These are phyloP conservation scores for Hipparchia sbordonii DNA, from an alignment of 2,888 invertebrate genomes.

Conservation along the genomic window DNA sequence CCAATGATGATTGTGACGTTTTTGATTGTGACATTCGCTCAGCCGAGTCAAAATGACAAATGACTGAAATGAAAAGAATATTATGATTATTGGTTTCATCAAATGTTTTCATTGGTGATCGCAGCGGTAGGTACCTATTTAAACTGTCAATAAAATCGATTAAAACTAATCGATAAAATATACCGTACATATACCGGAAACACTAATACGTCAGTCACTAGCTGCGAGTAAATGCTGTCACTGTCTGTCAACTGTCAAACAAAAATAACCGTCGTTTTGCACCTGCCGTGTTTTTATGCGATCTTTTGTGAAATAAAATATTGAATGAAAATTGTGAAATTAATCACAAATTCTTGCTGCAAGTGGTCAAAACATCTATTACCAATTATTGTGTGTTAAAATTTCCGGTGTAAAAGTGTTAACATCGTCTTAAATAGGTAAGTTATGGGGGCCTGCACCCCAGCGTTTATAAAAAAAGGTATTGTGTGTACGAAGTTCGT, in stretches of 20 bases:
- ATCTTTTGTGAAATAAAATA: constrained; percentile 16
- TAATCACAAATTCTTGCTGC: background rate
- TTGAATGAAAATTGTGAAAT: constrained; percentile 22
- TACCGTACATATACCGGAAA: too few relatives aligned
- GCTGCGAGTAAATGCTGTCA: background rate
- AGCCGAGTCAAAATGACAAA: too few relatives aligned
- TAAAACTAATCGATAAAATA: background rate
- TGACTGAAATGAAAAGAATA: too few relatives aligned
- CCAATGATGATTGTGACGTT: too few relatives aligned
- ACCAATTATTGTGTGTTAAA: constrained; percentile 5
- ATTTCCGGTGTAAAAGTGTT: background rate
- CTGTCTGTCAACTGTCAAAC: constrained; percentile 42
- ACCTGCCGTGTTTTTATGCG: constrained; percentile 60
- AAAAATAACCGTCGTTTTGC: constrained; percentile 61
- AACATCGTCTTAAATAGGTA: constrained; percentile 19
- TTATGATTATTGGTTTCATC: too few relatives aligned
- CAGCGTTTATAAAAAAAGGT: background rate
- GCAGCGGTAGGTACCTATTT: background rate
- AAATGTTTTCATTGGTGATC: too few relatives aligned
- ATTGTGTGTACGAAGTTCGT: background rate
- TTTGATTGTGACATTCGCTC: too few relatives aligned
- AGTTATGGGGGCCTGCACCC: background rate
- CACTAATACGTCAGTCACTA: background rate
- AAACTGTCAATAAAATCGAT: background rate
- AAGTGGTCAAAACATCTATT: background rate